Evolutionary conservation across 2,113 vertebrate species (phyloP), one percentile per base, ranked within the genome.

Genomic region (Perca flavescens): DNA sequence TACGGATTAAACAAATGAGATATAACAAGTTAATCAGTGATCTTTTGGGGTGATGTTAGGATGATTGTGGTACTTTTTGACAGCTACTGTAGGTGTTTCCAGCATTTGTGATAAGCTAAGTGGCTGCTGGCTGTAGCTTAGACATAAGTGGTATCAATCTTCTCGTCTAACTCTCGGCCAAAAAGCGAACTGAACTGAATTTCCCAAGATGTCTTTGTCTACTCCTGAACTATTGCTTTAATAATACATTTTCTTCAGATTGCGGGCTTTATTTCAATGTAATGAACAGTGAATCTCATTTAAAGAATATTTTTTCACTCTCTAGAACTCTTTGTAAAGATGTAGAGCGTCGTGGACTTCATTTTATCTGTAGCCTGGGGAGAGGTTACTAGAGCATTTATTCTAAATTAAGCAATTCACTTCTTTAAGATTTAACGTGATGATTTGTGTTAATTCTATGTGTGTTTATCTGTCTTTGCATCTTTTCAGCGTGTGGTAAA

Each of bases 401-500:
- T 50, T 22, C 12, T 43, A 11, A 43, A 43, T 43, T 43, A 43
- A 3, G 40, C 40, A 43, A 43, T 58, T 58, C 34, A 61, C 13
- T 19, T 58, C 2, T 15, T 19, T 36, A 9, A 67, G 5, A 63
- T 67, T 46, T 8, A 49, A 50, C 17, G 9, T 40, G 46, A 21
- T 31, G 21, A 17, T 43, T 54, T 15, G 16, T 19, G 36, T 62
- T 65, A 47, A 84, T 15, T 66, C 11, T 11, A 3, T 62, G 8
- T 77, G 7, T 70, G 5, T 79, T 64, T 8, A 50, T 69, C 31
- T 25, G 21, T 58, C 2, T 89, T 19, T 72, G 8, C 56, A 11
- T 83, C 19, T 80, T 90, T 83, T 77, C 96, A 99, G 98, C 96
- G 95, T 5, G 97, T 99, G 95, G 97, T 99, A 94, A 99, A 99